Percentiles rank a stretch among this genome's conserved stretches.
Evolutionary conservation across 2,797 vertebrate genomes (phyloP).

Genomic region (Hypotaenidia okinawae): DNA sequence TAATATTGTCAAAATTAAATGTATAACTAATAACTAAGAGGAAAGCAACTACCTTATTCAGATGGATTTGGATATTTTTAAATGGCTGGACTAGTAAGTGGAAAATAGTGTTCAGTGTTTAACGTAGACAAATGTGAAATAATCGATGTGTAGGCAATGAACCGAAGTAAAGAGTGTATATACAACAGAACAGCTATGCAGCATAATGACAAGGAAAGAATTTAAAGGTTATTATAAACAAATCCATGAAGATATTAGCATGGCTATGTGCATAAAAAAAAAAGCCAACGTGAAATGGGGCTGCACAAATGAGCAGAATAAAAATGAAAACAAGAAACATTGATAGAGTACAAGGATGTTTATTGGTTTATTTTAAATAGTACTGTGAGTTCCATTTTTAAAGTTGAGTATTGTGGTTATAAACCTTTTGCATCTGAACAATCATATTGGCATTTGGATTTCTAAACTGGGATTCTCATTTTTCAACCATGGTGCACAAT

Average conservation of each 20-base stretch:
- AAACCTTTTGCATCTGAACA: neutral
- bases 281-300: slow-evolving; percentile 22
- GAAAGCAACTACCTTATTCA: neutral
- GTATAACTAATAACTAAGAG: neutral
- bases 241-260: slow-evolving; percentile 54
- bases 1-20: neutral
- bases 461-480: neutral
- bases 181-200: slow-evolving; percentile 6
- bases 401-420: neutral
- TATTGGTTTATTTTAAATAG: neutral
- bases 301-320: slow-evolving; percentile 12
- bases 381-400: neutral
- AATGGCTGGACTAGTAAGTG: neutral
- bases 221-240: slow-evolving; percentile 59
- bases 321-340: slow-evolving; percentile 6
- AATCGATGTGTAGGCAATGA: slow-evolving; percentile 43
- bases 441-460: neutral
- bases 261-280: neutral
- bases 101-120: slow-evolving; percentile 44
- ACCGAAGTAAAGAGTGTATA: slow-evolving; percentile 5
- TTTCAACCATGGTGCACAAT: neutral
- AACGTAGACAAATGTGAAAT: slow-evolving; percentile 56
- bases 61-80: neutral
- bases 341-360: neutral
- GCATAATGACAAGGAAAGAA: slow-evolving; percentile 37